Evolutionary conservation across 2,888 invertebrate species (phyloP), one percentile per base, ranked within the genome.

Genomic region (Tetrapedia diversipes): DNA sequence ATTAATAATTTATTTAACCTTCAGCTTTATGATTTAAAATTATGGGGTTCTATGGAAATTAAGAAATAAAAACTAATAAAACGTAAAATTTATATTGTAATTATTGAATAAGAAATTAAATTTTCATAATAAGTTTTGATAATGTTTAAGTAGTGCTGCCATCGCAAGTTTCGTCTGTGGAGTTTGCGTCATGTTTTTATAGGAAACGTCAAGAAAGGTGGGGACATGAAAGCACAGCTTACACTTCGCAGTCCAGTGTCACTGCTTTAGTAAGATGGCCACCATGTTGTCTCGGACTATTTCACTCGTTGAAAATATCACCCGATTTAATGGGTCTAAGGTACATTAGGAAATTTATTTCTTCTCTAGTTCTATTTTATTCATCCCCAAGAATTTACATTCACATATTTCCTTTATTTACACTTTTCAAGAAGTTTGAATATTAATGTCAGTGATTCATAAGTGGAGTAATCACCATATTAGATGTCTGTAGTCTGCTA

Each of bases 231-330:
- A 71, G 65, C 77, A 71, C 74, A 75, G 69, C 73, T 59, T 53
- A 67, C 56, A 53, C 59, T 82, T 83, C 68, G 73, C 84, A 87
- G 89, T 88, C 82, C 81, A 86, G 84, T 82, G 86, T 86, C 81
- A 87, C 79, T 80, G 79, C 90, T 92, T 82, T 80, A 82, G 87
- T 92, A 94, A 94, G 93, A 96, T 96, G 96, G 96, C 96, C 93
- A 95, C 95, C 89, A 94, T 96, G 92, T 94, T 97, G 92, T 94
- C 95, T 90, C 95, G 96, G 91, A 94, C 95, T 86, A 92, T 95
- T 89, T 93, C 94, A 91, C 92, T 96, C 88, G 94, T 95, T 73
- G 96, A 96, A 93, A 94, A 94, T 91, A 92, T 95, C 85, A 93
- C 95, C 87, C 92, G 95, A 79, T 95, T 95, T 92, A 95, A 95